Percentiles rank a stretch among this genome's conserved stretches.
Evolutionary conservation across 2,797 vertebrate genomes (phyloP).

Genomic region (Cheirogaleus major): DNA sequence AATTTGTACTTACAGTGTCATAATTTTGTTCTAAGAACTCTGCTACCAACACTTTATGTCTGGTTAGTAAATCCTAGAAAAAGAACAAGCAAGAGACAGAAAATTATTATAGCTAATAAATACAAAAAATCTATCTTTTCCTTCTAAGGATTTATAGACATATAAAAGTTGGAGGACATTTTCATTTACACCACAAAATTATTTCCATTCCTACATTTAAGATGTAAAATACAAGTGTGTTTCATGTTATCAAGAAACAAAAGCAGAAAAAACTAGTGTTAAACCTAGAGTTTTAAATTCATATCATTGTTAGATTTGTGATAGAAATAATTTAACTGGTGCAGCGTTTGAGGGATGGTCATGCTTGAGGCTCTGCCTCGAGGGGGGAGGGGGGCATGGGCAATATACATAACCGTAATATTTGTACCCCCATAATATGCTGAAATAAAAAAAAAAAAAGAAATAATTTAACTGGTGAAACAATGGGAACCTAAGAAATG

Average conservation of each 20-base stretch:
- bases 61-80: slow-evolving; percentile 94
- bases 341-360: too few relatives aligned
- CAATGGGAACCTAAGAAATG: background rate
- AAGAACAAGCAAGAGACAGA: slow-evolving; percentile 61
- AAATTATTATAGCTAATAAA: slow-evolving; percentile 3
- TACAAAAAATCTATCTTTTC: background rate
- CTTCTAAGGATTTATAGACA: background rate
- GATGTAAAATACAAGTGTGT: slow-evolving; percentile 12
- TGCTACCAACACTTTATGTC: slow-evolving; percentile 96
- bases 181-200: slow-evolving; percentile 44
- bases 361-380: too few relatives aligned
- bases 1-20: slow-evolving; percentile 91
- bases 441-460: background rate
- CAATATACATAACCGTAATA: too few relatives aligned
- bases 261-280: background rate
- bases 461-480: slow-evolving; percentile 38
- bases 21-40: slow-evolving; percentile 97
- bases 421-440: too few relatives aligned
- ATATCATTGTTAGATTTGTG: background rate
- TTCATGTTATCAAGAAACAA: slow-evolving; percentile 50
- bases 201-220: slow-evolving; percentile 47
- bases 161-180: slow-evolving; percentile 18
- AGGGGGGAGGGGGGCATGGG: too few relatives aligned
- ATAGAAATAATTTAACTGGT: slow-evolving; percentile 29
- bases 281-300: background rate